These are phyloP conservation scores for Parus major DNA, from an alignment of 2,113 vertebrate species.

Conservation along the genomic window DNA sequence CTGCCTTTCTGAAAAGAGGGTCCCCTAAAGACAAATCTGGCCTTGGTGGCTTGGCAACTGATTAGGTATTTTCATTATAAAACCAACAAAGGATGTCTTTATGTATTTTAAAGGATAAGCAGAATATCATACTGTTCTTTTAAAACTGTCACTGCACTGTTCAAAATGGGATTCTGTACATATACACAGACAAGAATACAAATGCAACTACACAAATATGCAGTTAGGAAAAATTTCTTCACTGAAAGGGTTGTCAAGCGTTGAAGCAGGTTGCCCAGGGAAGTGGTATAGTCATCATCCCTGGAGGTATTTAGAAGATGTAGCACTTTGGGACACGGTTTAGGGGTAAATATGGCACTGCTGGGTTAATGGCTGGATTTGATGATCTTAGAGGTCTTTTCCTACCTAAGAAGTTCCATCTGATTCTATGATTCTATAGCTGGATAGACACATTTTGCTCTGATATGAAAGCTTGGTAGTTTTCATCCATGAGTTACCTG, in stretches of 20 bases:
- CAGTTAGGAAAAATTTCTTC: background rate
- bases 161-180: background rate
- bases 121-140: background rate
- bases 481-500: background rate
- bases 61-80: background rate
- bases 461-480: background rate
- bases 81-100: background rate
- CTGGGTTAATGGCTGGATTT: background rate
- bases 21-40: background rate
- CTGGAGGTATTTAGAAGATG: background rate
- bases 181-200: accelerated
- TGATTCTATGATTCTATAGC: background rate
- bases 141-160: accelerated
- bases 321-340: background rate
- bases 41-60: background rate
- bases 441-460: background rate
- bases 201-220: background rate
- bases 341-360: background rate
- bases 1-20: background rate
- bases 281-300: background rate
- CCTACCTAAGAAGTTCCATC: too few relatives aligned
- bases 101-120: background rate
- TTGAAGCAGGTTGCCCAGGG: background rate
- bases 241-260: background rate
- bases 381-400: background rate